A percentile compares a stretch with the other conserved stretches of the same genome.
phyloP scores from a whole-genome alignment of 2,888 invertebrate species.

The Serrognathus titanus region DNA sequence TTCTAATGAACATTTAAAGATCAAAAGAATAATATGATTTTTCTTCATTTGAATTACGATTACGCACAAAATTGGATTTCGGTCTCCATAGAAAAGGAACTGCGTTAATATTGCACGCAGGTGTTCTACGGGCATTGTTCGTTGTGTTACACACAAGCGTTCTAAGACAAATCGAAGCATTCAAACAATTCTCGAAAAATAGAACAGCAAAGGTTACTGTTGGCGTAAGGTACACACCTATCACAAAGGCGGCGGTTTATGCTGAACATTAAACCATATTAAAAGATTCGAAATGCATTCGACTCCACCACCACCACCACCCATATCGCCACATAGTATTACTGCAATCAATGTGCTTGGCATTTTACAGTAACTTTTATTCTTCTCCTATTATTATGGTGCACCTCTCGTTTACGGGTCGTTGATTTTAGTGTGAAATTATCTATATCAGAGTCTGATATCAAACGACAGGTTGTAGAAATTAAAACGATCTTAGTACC shows the following conservation, averaged over 20 bases:
- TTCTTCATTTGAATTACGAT: too few relatives aligned
- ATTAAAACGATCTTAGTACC: too few relatives aligned
- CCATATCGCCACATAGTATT: neutral
- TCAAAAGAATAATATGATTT: too few relatives aligned
- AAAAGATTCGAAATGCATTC: conserved; percentile 8
- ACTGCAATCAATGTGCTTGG: conserved; percentile 5
- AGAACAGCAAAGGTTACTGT: conserved; percentile 16
- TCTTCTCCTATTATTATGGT: conserved; percentile 6
- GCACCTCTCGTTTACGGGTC: conserved; percentile 10
- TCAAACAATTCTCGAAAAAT: conserved; percentile 14
- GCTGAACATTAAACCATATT: conserved; percentile 9
- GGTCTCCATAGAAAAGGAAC: too few relatives aligned
- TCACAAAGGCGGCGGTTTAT: conserved; percentile 12
- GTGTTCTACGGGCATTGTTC: neutral
- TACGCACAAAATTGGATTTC: too few relatives aligned
- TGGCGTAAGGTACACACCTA: conserved; percentile 15
- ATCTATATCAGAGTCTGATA: too few relatives aligned
- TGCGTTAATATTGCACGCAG: neutral
- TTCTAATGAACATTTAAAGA: too few relatives aligned
- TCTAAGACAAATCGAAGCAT: conserved; percentile 7
- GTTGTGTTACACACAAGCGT: neutral
- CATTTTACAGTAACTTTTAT: conserved; percentile 13
- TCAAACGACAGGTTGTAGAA: too few relatives aligned
- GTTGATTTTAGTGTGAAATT: neutral
- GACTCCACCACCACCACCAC: conserved; percentile 8